Conservation (phyloP, 2,113 vertebrate species). For the Miniopterus natalensis region DNA sequence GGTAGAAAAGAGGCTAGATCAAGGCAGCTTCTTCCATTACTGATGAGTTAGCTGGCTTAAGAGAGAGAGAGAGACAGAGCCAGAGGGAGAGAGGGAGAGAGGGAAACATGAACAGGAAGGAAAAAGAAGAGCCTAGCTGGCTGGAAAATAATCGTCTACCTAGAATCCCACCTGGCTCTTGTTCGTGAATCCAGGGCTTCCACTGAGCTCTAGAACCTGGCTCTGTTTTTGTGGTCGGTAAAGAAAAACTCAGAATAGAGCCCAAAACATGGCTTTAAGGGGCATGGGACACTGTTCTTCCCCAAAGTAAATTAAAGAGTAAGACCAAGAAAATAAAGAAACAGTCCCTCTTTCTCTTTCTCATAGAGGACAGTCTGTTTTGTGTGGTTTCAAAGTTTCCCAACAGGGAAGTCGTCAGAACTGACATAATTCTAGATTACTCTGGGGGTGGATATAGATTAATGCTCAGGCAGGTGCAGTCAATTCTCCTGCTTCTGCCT, state of each 20-base stretch:
- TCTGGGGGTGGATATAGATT: background rate
- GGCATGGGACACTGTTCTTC: background rate
- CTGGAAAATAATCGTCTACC: background rate
- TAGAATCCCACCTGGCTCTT: background rate
- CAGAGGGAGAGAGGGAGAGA: too few relatives aligned
- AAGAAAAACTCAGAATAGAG: background rate
- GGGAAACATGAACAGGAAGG: constrained; percentile 6
- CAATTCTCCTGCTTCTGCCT: background rate
- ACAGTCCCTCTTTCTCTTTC: background rate
- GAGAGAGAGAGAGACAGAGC: background rate
- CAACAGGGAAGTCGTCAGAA: background rate
- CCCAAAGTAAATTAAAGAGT: background rate
- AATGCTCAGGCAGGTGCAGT: background rate
- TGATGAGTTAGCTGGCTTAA: background rate
- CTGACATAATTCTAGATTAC: background rate
- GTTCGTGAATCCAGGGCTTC: background rate
- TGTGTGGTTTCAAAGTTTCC: background rate
- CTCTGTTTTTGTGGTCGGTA: background rate
- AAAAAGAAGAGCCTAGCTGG: background rate
- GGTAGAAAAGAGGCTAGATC: background rate
- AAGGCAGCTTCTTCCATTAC: background rate
- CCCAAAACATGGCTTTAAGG: background rate
- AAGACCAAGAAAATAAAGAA: background rate
- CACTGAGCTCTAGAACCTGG: background rate
- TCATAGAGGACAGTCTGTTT: background rate